Conservation (phyloP, 2,888 invertebrate genomes). For the Microplitis manilae region DNA sequence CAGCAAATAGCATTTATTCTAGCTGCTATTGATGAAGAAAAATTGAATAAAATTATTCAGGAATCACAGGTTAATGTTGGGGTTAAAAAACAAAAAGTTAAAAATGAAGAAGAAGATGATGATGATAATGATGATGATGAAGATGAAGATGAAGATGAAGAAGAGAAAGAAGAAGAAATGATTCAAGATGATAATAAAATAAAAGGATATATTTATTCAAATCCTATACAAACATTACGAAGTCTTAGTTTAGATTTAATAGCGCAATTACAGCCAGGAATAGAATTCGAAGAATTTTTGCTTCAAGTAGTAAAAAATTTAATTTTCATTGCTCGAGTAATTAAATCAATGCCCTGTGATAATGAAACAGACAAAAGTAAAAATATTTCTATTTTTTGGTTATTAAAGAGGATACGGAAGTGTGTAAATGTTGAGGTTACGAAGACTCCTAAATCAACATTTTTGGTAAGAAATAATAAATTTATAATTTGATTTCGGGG, state of each 20-base stretch:
- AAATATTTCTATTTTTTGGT: constrained; percentile 80
- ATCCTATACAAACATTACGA: constrained; percentile 77
- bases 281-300: constrained; percentile 81
- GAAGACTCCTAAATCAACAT: constrained; percentile 78
- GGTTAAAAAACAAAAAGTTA: neutral
- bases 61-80: neutral
- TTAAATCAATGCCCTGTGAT: constrained; percentile 73
- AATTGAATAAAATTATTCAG: constrained; percentile 58
- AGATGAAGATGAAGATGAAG: constrained; percentile 68
- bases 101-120: constrained; percentile 69
- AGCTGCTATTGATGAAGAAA: constrained; percentile 76
- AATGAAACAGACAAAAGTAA: constrained; percentile 50
- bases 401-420: constrained; percentile 82
- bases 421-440: constrained; percentile 86
- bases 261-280: constrained; percentile 80
- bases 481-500: neutral
- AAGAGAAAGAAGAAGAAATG: constrained; percentile 54
- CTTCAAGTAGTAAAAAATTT: constrained; percentile 83
- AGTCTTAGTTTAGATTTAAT: constrained; percentile 83
- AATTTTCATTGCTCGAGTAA: constrained; percentile 79
- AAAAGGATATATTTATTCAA: constrained; percentile 76
- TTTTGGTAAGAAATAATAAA: constrained; percentile 77
- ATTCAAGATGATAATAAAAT: constrained; percentile 62
- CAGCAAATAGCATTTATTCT: constrained; percentile 85
- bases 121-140: constrained; percentile 71